phyloP scores from a whole-genome alignment of 2,888 invertebrate genomes.

The Atethmia centrago region DNA sequence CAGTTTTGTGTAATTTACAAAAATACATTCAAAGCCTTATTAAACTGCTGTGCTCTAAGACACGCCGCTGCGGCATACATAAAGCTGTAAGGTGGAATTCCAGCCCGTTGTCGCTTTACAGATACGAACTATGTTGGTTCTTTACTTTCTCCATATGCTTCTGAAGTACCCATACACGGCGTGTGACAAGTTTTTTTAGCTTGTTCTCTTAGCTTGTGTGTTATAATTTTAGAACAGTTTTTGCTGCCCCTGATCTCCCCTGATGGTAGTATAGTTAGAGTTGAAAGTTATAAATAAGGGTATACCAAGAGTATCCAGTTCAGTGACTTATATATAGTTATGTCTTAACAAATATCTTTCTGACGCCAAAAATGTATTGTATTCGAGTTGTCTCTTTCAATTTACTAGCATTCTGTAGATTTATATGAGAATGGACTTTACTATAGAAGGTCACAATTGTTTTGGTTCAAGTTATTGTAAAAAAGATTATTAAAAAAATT shows the following conservation, averaged over 20 bases:
- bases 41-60: slow-evolving; percentile 2
- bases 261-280: background rate
- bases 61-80: slow-evolving; percentile 17
- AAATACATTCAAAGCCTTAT: slow-evolving; percentile 1
- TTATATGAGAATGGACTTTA: background rate
- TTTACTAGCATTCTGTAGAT: background rate
- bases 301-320: slow-evolving; percentile 2
- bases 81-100: background rate
- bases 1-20: background rate
- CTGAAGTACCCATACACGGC: background rate
- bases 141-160: background rate
- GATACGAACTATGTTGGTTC: slow-evolving; percentile 19
- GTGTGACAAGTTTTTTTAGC: background rate
- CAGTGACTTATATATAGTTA: slow-evolving; percentile 6
- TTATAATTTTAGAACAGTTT: slow-evolving; percentile 2
- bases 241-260: background rate
- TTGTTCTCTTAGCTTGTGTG: background rate
- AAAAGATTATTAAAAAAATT: background rate
- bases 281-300: slow-evolving; percentile 9
- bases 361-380: background rate
- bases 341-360: slow-evolving; percentile 13
- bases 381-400: background rate
- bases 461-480: background rate
- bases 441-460: background rate
- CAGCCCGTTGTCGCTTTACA: background rate